phyloP scores from a whole-genome alignment of 2,113 vertebrate genomes.

The Amazona guildingii region DNA sequence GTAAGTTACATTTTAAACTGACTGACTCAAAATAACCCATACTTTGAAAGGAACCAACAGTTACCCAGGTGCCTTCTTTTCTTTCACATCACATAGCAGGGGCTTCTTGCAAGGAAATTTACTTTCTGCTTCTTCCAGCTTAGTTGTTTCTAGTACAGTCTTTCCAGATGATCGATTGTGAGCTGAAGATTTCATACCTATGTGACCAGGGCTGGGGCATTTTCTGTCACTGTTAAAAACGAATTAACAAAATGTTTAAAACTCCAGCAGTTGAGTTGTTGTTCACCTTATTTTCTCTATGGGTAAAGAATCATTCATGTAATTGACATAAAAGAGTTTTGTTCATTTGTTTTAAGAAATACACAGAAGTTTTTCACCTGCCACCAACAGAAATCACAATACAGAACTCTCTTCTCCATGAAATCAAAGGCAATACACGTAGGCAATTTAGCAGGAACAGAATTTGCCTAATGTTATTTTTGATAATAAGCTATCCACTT shows the following conservation, averaged over 20 bases:
- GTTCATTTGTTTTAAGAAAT: background rate
- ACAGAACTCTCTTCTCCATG: background rate
- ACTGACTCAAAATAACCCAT: background rate
- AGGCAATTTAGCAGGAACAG: background rate
- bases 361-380: background rate
- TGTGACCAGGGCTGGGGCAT: slow-evolving; percentile 36
- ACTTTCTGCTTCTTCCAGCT: slow-evolving; percentile 50
- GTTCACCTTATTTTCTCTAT: background rate
- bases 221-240: slow-evolving; percentile 53
- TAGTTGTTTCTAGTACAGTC: slow-evolving; percentile 25
- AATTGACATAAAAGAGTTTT: background rate
- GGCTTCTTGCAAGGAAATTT: slow-evolving; percentile 70
- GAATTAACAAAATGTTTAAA: background rate
- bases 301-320: background rate
- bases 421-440: background rate
- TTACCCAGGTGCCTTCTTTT: slow-evolving; percentile 68
- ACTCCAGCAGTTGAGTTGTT: background rate
- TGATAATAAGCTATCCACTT: background rate
- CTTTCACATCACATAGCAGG: slow-evolving; percentile 59
- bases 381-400: background rate
- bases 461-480: background rate
- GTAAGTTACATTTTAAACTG: background rate
- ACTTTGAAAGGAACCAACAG: background rate
- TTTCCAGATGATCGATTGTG: slow-evolving; percentile 31
- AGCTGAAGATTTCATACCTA: slow-evolving; percentile 20